A percentile compares a stretch with the other conserved stretches of the same genome.
Conservation (phyloP, 1,140 invertebrate species). For the Ostrea denselamellosa region DNA sequence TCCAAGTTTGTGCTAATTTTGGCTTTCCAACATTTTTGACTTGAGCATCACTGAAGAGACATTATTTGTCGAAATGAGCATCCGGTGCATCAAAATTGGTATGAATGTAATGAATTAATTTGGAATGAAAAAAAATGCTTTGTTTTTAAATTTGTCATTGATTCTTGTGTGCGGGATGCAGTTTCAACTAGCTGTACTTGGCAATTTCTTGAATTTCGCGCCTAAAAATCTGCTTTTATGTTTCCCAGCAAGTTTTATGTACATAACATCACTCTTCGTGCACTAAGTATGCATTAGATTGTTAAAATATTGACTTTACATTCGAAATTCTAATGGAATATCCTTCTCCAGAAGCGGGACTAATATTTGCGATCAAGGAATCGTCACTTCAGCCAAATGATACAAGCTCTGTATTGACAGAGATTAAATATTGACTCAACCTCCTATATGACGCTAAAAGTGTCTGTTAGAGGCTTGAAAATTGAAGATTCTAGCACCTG, state of each 20-base stretch:
- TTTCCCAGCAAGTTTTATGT: constrained; percentile 11
- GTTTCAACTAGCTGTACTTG: background rate
- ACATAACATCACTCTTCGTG: background rate
- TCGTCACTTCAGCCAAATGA: constrained; percentile 25
- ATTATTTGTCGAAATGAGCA: too few relatives aligned
- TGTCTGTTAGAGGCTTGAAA: constrained; percentile 32
- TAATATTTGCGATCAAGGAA: constrained; percentile 38
- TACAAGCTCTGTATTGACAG: constrained; percentile 34
- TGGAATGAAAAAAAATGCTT: too few relatives aligned
- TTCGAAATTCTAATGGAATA: constrained; percentile 36
- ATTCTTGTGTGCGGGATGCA: background rate
- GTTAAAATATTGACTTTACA: constrained; percentile 40
- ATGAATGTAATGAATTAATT: background rate
- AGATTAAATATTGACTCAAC: constrained; percentile 23
- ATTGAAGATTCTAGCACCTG: constrained; percentile 30
- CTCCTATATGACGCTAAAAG: constrained; percentile 32
- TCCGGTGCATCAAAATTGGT: too few relatives aligned
- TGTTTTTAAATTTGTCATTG: background rate
- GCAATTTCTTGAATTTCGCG: constrained; percentile 17
- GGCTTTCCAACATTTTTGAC: too few relatives aligned
- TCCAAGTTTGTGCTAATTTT: too few relatives aligned
- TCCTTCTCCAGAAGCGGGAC: constrained; percentile 26
- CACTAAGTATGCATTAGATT: constrained; percentile 39
- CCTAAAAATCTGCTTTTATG: background rate
- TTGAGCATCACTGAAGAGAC: too few relatives aligned